Evolutionary conservation across 2,113 vertebrate species (phyloP).

Genomic region (Ivindomyrus marchei): DNA sequence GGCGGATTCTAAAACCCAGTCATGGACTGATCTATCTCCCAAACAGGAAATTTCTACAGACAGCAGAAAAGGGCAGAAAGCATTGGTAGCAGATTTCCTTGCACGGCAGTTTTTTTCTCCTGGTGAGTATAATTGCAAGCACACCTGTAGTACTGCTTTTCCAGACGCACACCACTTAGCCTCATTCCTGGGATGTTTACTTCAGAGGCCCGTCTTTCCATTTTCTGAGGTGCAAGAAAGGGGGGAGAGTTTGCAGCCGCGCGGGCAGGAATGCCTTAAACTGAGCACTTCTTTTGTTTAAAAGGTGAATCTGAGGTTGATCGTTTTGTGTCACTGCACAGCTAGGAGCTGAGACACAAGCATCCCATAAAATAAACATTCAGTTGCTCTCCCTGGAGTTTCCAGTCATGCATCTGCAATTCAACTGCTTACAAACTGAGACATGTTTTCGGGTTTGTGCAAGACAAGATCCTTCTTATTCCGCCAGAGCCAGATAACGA

Average conservation of each 20-base stretch:
- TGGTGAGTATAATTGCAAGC: slow-evolving; percentile 60
- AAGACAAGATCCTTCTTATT: not conserved
- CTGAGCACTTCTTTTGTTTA: slow-evolving; percentile 26
- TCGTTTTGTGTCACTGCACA: not conserved
- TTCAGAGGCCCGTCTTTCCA: slow-evolving; percentile 42
- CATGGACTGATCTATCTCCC: slow-evolving; percentile 33
- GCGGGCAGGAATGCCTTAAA: slow-evolving; percentile 46
- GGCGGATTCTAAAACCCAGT: not conserved
- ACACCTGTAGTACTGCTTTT: slow-evolving; percentile 59
- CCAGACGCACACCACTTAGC: slow-evolving; percentile 40
- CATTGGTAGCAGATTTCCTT: slow-evolving; percentile 32
- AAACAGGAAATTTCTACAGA: slow-evolving; percentile 38
- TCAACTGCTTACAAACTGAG: not conserved
- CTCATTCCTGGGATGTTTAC: slow-evolving; percentile 49
- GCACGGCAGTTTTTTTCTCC: slow-evolving; percentile 56
- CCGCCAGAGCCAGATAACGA: not conserved
- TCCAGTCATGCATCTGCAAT: not conserved
- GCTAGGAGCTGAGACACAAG: not conserved
- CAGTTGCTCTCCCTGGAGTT: not conserved
- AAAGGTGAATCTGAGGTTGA: slow-evolving; percentile 25
- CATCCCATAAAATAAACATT: not conserved
- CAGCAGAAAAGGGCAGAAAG: slow-evolving; percentile 52
- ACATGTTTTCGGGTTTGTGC: not conserved
- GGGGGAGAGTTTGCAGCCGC: slow-evolving; percentile 34
- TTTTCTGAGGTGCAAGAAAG: slow-evolving; percentile 32